phyloP scores from a whole-genome alignment of 1,140 invertebrate genomes.

The Drosophila grimshawi region DNA sequence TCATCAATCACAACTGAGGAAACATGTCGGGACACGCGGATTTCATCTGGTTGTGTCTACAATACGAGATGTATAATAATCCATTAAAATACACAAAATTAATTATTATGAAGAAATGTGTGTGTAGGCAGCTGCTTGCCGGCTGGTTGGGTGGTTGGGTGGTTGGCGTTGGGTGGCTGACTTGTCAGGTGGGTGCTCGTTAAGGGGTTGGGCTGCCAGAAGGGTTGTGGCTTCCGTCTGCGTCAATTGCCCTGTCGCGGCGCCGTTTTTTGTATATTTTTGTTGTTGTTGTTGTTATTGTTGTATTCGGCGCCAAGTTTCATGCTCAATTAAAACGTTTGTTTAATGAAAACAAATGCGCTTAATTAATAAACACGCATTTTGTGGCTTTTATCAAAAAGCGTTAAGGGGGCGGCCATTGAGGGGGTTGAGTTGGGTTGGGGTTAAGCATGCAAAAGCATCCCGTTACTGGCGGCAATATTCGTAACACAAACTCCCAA shows the following conservation, averaged over 20 bases:
- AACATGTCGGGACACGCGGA: conserved; percentile 43
- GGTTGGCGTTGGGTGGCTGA: not conserved
- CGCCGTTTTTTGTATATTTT: conserved; percentile 30
- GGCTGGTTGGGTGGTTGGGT: conserved; percentile 7
- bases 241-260: conserved; percentile 65
- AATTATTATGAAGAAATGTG: conserved; percentile 70
- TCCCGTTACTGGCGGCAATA: conserved; percentile 24
- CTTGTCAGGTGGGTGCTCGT: conserved; percentile 34
- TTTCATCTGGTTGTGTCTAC: conserved; percentile 55
- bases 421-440: not conserved
- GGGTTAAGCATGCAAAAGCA: conserved; percentile 36
- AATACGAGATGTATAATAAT: conserved; percentile 55
- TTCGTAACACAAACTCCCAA: conserved; percentile 34
- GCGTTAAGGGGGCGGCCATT: conserved; percentile 6
- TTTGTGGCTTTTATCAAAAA: conserved; percentile 68
- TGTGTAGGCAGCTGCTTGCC: conserved; percentile 36
- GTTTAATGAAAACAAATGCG: conserved; percentile 84
- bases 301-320: conserved; percentile 73
- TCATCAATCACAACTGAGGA: conserved; percentile 58
- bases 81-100: conserved; percentile 80
- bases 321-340: conserved; percentile 84
- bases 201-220: conserved; percentile 21
- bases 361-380: conserved; percentile 85
- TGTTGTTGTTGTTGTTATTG: conserved; percentile 8
- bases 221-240: conserved; percentile 36